Percentiles rank a stretch among this genome's conserved stretches.
Conservation (phyloP, 1,140 invertebrate genomes). For the Caenorhabditis tropicalis region DNA sequence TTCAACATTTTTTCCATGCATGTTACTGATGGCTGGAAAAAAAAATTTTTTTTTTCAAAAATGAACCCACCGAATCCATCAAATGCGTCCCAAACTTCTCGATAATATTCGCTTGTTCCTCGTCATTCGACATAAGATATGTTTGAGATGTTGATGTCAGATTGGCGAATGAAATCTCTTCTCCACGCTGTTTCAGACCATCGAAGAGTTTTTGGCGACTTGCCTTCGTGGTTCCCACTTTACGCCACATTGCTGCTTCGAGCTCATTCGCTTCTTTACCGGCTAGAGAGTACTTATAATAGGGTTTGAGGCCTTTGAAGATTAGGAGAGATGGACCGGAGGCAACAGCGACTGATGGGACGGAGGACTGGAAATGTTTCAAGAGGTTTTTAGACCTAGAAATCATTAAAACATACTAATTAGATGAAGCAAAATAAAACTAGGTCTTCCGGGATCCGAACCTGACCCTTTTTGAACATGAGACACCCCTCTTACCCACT, state of each 20-base stretch:
- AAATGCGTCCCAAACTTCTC: neutral
- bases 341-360: constrained; percentile 46
- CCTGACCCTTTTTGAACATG: too few species aligned
- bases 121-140: neutral
- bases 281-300: constrained; percentile 12
- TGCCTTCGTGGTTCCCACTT: too few species aligned
- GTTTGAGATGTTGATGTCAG: constrained; percentile 19
- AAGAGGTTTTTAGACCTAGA: neutral
- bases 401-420: too few species aligned
- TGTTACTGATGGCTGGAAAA: constrained; percentile 9
- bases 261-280: too few species aligned
- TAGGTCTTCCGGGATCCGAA: too few species aligned
- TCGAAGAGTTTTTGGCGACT: too few species aligned
- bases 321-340: constrained; percentile 41
- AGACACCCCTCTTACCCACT: too few species aligned
- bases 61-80: neutral
- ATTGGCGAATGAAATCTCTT: constrained; percentile 21
- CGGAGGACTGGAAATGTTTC: neutral
- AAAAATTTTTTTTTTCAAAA: neutral
- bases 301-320: constrained; percentile 52
- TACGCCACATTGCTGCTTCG: too few species aligned
- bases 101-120: neutral
- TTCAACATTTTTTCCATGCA: neutral
- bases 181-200: too few species aligned
- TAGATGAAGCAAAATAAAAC: too few species aligned